These are phyloP conservation scores for Mantis religiosa DNA, from an alignment of 2,888 invertebrate species.

Conservation along the genomic window DNA sequence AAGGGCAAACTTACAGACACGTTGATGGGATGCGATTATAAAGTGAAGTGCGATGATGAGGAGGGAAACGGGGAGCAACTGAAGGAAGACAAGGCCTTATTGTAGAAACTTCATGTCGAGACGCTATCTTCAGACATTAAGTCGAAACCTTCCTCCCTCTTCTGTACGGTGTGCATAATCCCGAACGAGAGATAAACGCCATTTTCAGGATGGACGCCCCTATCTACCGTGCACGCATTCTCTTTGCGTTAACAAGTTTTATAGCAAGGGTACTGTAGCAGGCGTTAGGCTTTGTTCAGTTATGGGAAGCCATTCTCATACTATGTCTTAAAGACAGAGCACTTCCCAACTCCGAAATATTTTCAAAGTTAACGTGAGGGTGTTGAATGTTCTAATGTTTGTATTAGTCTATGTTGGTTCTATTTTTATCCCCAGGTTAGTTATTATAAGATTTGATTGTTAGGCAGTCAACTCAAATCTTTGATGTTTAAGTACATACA, in stretches of 20 bases:
- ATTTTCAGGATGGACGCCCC: neutral
- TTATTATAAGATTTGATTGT: too few relatives aligned
- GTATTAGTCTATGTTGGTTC: too few relatives aligned
- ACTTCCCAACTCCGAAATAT: too few relatives aligned
- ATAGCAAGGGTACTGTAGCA: neutral
- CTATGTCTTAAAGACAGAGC: too few relatives aligned
- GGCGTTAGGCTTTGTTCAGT: neutral
- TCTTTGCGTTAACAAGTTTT: neutral
- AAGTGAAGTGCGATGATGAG: neutral
- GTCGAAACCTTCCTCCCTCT: neutral
- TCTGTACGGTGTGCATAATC: neutral
- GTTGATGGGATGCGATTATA: neutral
- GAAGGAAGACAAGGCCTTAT: neutral
- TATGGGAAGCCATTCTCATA: neutral
- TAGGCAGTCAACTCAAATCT: too few relatives aligned
- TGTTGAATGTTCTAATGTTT: too few relatives aligned
- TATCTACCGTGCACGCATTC: neutral
- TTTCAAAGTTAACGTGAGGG: too few relatives aligned
- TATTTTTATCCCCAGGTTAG: too few relatives aligned
- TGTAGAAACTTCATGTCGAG: neutral
- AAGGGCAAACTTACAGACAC: neutral
- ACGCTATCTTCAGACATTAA: neutral
- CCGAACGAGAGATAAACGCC: neutral
- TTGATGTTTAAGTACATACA: too few relatives aligned
- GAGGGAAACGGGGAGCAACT: neutral